Percentiles rank a stretch among this genome's conserved stretches.
Conservation (phyloP, 2,797 vertebrate genomes). For the Rhinoraja longicauda region DNA sequence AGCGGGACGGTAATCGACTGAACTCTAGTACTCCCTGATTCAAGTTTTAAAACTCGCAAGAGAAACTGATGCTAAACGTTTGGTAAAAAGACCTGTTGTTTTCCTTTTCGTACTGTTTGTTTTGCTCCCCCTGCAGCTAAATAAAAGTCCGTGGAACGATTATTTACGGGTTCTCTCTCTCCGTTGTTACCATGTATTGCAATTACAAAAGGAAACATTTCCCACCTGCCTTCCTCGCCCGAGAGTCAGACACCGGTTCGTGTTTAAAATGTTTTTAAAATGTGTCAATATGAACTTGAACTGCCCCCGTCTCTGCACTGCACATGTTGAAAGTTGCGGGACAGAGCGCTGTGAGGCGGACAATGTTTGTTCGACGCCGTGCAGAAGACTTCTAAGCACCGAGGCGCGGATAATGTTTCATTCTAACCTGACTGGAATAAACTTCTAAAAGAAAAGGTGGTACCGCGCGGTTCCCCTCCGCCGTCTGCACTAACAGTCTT, state of each 20-base stretch:
- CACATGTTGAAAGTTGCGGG: background rate
- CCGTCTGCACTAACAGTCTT: constrained; percentile 13
- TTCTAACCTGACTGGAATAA: background rate
- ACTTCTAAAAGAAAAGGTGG: background rate
- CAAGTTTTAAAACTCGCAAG: background rate
- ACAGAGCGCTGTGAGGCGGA: background rate
- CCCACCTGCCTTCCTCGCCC: no score
- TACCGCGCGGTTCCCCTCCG: background rate
- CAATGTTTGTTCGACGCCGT: background rate
- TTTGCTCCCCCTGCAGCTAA: background rate
- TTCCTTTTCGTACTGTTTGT: background rate
- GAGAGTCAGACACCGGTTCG: no score
- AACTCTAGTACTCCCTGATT: no score
- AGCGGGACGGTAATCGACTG: no score
- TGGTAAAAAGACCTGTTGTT: background rate
- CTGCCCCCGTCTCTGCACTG: no score
- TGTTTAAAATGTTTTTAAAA: no score
- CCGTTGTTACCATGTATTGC: no score
- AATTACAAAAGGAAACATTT: background rate
- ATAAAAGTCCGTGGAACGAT: background rate
- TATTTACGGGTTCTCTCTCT: background rate
- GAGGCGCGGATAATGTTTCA: background rate
- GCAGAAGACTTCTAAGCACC: background rate
- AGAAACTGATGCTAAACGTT: background rate
- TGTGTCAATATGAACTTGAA: background rate